Base-by-base conservation (phyloP, 2,888 invertebrate genomes). In the Dorcus hopei region DNA sequence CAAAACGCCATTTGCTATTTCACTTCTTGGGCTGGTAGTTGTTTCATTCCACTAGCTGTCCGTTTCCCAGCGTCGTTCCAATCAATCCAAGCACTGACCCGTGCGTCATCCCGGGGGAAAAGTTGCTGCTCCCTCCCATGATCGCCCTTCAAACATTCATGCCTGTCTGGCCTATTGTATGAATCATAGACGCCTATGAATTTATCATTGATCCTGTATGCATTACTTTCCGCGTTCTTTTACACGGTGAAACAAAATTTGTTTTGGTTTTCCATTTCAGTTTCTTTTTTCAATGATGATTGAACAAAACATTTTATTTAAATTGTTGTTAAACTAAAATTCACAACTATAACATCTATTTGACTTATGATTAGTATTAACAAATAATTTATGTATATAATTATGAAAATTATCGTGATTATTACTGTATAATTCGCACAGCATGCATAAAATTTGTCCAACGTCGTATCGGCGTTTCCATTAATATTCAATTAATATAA, bases 21-120 rank as follows among this genome's bases (percentile, higher is more conserved):
- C 56, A 39, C 26, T 33, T 53, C 53, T 49, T 48, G 42, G 50
- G 38, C 51, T 23, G 41, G n/a, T 52, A 48, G 57, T 56, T 61
- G 58, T 58, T 62, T 48, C 62, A 58, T 65, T 57, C 54, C 56
- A 60, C 59, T 64, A 62, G 57, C 61, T 61, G 59, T 64, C 59
- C 63, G 65, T 66, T 67, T 66, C 65, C 65, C 67, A 64, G 61
- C 62, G 62, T 61, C 64, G 65, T 59, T 65, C 67, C 69, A 68
- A 69, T 69, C 69, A 69, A 68, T 69, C 67, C 67, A 65, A 52
- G 64, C 66, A 63, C 66, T 69, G 69, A 69, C 68, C 66, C 68
- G 68, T 69, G 65, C 63, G 65, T 63, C 65, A 62, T 65, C 67
- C 65, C 65, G 49, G 55, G 65, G 64, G 66, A 64, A 57, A 58